These are phyloP conservation scores for Athetis lepigone DNA, from an alignment of 2,888 invertebrate genomes.

Conservation along the genomic window DNA sequence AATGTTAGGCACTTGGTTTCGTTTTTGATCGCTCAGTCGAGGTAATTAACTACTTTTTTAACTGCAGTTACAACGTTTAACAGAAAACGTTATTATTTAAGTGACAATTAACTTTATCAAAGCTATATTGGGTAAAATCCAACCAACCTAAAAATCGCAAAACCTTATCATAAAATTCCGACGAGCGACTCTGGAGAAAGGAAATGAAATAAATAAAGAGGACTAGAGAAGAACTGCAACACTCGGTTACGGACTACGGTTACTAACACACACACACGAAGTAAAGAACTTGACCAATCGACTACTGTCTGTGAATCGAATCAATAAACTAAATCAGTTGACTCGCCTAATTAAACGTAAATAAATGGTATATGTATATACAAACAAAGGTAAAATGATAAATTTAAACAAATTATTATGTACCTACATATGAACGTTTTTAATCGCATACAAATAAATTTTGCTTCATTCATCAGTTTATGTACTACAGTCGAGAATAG, in stretches of 20 bases:
- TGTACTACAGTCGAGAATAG: too few relatives aligned
- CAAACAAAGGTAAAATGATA: too few relatives aligned
- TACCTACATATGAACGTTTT: too few relatives aligned
- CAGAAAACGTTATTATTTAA: conserved; percentile 27
- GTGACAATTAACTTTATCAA: conserved; percentile 18
- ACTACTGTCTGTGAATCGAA: not conserved
- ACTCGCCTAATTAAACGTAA: too few relatives aligned
- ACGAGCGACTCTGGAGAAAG: conserved; percentile 39
- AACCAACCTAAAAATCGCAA: conserved; percentile 30
- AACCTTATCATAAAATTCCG: conserved; percentile 33
- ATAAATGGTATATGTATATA: too few relatives aligned
- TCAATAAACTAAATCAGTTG: not conserved
- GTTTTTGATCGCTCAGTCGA: conserved; percentile 64
- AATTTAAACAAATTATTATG: too few relatives aligned
- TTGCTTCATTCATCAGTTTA: too few relatives aligned
- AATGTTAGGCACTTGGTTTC: conserved; percentile 81
- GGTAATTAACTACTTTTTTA: conserved; percentile 33
- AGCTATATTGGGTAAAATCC: conserved; percentile 20
- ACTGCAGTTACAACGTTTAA: conserved; percentile 10
- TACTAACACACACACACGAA: not conserved
- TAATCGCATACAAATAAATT: too few relatives aligned
- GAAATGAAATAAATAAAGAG: conserved; percentile 53
- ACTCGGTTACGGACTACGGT: not conserved
- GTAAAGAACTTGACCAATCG: not conserved
- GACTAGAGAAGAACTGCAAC: not conserved